A percentile compares a stretch with the other conserved stretches of the same genome.
phyloP scores from a whole-genome alignment of 2,888 invertebrate genomes.

The Agriotes lineatus region DNA sequence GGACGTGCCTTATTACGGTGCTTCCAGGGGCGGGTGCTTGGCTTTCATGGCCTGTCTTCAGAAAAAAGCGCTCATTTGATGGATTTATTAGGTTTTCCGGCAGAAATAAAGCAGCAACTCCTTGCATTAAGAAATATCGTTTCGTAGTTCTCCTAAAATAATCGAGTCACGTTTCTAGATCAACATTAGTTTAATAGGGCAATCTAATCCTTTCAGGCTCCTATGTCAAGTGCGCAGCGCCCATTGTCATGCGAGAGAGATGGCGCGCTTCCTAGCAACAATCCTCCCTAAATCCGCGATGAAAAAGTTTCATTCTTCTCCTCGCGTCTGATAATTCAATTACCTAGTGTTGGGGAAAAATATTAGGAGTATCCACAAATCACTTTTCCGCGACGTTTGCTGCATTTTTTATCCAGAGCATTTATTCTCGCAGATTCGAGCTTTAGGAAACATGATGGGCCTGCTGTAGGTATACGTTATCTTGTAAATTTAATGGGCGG shows the following conservation, averaged over 20 bases:
- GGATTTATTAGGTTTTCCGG: not conserved
- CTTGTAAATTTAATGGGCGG: not conserved
- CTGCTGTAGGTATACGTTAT: not conserved
- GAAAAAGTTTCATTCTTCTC: conserved; percentile 32
- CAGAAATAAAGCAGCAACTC: not conserved
- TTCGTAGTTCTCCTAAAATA: conserved; percentile 3
- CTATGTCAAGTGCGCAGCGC: not conserved
- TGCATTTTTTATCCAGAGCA: conserved; percentile 28
- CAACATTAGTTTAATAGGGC: conserved; percentile 26
- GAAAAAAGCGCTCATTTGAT: not conserved
- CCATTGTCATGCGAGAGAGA: not conserved
- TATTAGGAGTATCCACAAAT: conserved; percentile 39
- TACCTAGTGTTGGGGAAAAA: conserved; percentile 34
- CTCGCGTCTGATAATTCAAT: conserved; percentile 39
- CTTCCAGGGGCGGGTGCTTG: not conserved
- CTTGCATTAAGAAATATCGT: conserved; percentile 8
- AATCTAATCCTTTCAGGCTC: conserved; percentile 16
- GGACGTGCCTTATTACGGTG: too few species aligned
- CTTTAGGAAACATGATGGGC: conserved; percentile 12
- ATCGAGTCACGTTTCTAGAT: conserved; percentile 25
- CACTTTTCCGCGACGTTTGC: conserved; percentile 32
- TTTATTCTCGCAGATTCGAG: conserved; percentile 14
- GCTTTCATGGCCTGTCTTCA: not conserved
- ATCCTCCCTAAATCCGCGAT: conserved; percentile 15
- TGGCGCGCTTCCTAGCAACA: not conserved